Evolutionary conservation across 1,140 invertebrate genomes (phyloP), one percentile per base, ranked within the genome.

Genomic region (Trypoxylus dichotomus): DNA sequence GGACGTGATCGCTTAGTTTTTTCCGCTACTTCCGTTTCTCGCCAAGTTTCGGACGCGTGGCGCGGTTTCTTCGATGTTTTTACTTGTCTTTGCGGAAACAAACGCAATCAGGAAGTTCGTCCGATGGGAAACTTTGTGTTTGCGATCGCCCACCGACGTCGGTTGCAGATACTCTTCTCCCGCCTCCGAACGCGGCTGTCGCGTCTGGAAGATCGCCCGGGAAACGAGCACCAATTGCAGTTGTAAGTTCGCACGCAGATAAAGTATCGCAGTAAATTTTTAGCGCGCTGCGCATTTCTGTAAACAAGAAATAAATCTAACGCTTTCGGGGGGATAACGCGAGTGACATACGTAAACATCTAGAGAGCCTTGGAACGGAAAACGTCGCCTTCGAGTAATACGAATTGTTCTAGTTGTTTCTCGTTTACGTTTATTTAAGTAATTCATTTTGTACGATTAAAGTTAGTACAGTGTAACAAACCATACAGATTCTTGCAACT

Each of bases 21-120:
- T 54, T 54, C 47, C 47, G 47, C 47, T 54, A 19, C 19, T 54
- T 54, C 47, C 47, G 47, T 47, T 47, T 47, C 32, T 47, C 13
- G 43, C 43, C 43, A 13, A n/a, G 13, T 13, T 7, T 54, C 1
- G 47, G 7, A 54, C 47, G 47, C 47, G 47, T 19, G 47, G 19
- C 19, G 47, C 47, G 47, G 15, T 54, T 54, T 19, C 15, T 13
- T 7, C 47, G 15, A 15, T n/a, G 47, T 54, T 54, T 54, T 54
- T 54, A 54, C 21, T 71, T 71, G 63, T 71, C 63, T 71, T 71
- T 71, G 63, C 63, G 63, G 63, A 71, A 71, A 71, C 63, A 71
- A 71, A 71, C 63, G 63, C 63, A 71, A 71, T 71, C 63, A 71
- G 63, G 63, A 71, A 71, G 63, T 71, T 71, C 27, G 63, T 25